These are phyloP conservation scores for Mus musculus DNA, from an alignment of 2,113 vertebrate species.

Conservation along the genomic window GRCm39 chr17:70184001-70184500, in stretches of 20 bases:
- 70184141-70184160: background rate
- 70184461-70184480: background rate
- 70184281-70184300: background rate
- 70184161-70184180: background rate
- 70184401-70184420: background rate
- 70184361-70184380: background rate
- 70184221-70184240: background rate
- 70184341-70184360: background rate
- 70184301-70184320: background rate
- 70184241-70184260: background rate
- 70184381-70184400: too few species aligned
- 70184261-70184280: background rate
- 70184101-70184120: background rate
- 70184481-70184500: background rate
- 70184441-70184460: background rate
- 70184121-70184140: background rate
- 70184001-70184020: background rate
- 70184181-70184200: background rate
- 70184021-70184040: background rate
- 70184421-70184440: background rate
- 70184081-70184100: background rate
- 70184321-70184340: background rate
- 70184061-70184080: background rate
- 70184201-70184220: background rate
- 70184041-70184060: background rate